phyloP scores from a whole-genome alignment of 2,113 vertebrate species.

The Sebastes fasciatus region DNA sequence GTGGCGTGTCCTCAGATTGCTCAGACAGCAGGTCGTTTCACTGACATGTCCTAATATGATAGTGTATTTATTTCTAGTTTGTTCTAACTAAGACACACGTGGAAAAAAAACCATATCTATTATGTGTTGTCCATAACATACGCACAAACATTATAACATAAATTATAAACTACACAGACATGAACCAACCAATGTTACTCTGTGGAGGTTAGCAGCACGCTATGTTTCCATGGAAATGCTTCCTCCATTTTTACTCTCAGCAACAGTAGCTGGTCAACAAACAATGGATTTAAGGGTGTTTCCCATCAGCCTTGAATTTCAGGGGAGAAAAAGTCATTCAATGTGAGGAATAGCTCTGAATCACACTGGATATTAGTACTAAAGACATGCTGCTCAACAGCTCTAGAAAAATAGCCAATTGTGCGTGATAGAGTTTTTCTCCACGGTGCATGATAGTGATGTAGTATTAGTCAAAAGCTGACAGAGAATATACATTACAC shows the following conservation, averaged over 20 bases:
- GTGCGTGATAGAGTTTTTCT: not conserved
- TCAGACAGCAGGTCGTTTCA: too few relatives aligned
- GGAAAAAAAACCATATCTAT: not conserved
- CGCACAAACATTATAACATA: not conserved
- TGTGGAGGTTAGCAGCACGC: not conserved
- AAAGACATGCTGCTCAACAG: not conserved
- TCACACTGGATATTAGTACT: not conserved
- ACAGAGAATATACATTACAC: not conserved
- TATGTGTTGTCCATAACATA: not conserved
- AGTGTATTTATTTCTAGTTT: not conserved
- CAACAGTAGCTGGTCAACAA: not conserved
- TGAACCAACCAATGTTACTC: not conserved
- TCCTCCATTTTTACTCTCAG: not conserved
- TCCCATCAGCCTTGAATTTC: conserved; percentile 3
- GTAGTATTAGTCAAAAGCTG: not conserved
- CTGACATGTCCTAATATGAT: not conserved
- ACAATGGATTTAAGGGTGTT: conserved; percentile 6
- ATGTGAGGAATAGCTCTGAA: not conserved
- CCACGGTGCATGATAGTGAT: not conserved
- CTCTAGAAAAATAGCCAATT: not conserved
- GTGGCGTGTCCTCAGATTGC: too few relatives aligned
- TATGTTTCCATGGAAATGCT: conserved; percentile 2
- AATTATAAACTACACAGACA: not conserved
- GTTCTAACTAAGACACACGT: not conserved
- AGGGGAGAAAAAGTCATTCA: not conserved